These are phyloP conservation scores for Oryzias sinensis DNA, from an alignment of 2,797 vertebrate species.

Conservation along the genomic window DNA sequence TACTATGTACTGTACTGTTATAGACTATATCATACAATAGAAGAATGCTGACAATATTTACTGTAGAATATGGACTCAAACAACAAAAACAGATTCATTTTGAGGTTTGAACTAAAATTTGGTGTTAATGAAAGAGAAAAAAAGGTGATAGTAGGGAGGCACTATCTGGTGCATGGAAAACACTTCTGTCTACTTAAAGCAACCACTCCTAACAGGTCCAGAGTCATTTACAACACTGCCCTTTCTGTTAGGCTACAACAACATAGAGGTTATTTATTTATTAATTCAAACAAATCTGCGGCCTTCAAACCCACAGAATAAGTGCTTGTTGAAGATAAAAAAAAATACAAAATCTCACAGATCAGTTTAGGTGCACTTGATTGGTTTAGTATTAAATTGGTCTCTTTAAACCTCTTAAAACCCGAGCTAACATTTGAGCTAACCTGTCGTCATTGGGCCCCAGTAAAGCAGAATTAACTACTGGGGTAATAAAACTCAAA, in stretches of 20 bases:
- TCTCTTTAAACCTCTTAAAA: slow-evolving; percentile 1
- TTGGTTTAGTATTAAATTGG: no score
- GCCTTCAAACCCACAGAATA: slow-evolving; percentile 24
- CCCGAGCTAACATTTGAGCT: not conserved
- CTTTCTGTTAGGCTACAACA: slow-evolving; percentile 41
- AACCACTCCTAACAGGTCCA: slow-evolving; percentile 51
- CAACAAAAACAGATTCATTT: slow-evolving; percentile 13
- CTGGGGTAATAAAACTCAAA: no score
- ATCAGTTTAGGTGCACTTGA: slow-evolving; percentile 4
- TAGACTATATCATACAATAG: slow-evolving; percentile 42
- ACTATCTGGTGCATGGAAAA: slow-evolving; percentile 69
- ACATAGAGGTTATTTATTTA: slow-evolving; percentile 16
- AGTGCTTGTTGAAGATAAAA: slow-evolving; percentile 28
- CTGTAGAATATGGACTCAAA: slow-evolving; percentile 44
- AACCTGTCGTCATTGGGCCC: no score
- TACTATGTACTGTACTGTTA: slow-evolving; percentile 29
- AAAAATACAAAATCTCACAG: slow-evolving; percentile 23
- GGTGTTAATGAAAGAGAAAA: slow-evolving; percentile 21
- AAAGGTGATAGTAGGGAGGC: slow-evolving; percentile 64
- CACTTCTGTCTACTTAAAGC: slow-evolving; percentile 45
- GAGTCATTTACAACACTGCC: slow-evolving; percentile 20
- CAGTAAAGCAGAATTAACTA: no score
- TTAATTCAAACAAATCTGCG: slow-evolving; percentile 21
- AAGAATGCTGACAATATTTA: slow-evolving; percentile 55
- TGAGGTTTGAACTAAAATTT: slow-evolving; percentile 23